Evolutionary conservation across 2,797 vertebrate genomes (phyloP).

Genomic region (Sparidentex hasta): DNA sequence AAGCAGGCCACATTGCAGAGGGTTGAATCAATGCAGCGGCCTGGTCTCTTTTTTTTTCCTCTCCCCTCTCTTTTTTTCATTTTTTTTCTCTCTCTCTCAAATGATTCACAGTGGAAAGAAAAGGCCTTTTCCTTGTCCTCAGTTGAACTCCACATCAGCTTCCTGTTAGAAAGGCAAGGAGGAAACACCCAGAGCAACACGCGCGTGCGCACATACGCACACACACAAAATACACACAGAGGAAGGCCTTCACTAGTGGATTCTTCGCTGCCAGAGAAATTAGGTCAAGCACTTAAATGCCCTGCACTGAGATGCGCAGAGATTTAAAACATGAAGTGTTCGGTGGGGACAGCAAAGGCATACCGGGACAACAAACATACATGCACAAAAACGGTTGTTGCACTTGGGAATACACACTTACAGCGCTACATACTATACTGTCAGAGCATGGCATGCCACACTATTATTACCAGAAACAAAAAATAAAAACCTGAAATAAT

Average conservation of each 20-base stretch:
- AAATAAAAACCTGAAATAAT: constrained; percentile 41
- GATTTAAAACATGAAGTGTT: constrained; percentile 73
- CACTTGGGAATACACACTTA: constrained; percentile 31
- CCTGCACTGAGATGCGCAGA: constrained; percentile 74
- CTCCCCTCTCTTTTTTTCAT: constrained; percentile 31
- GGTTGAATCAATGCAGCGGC: constrained; percentile 86
- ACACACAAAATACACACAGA: constrained; percentile 77
- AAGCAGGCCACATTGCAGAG: constrained; percentile 87
- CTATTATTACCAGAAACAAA: constrained; percentile 46
- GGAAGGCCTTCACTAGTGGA: constrained; percentile 86
- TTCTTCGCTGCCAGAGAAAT: constrained; percentile 86
- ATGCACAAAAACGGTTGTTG: constrained; percentile 43
- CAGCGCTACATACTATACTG: constrained; percentile 20
- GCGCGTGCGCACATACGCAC: constrained; percentile 60
- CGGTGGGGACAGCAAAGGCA: constrained; percentile 50
- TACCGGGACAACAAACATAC: constrained; percentile 41
- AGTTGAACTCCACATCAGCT: constrained; percentile 91
- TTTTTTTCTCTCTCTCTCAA: constrained; percentile 67
- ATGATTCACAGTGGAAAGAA: constrained; percentile 90
- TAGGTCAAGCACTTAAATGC: constrained; percentile 89
- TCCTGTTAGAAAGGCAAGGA: constrained; percentile 88
- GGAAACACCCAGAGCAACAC: constrained; percentile 86
- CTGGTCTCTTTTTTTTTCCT: constrained; percentile 68
- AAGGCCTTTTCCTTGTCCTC: constrained; percentile 90
- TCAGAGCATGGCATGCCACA: constrained; percentile 45